Conservation (phyloP, 37 sponge, comb jelly and placozoan species). For the Oopsacas minuta region DNA sequence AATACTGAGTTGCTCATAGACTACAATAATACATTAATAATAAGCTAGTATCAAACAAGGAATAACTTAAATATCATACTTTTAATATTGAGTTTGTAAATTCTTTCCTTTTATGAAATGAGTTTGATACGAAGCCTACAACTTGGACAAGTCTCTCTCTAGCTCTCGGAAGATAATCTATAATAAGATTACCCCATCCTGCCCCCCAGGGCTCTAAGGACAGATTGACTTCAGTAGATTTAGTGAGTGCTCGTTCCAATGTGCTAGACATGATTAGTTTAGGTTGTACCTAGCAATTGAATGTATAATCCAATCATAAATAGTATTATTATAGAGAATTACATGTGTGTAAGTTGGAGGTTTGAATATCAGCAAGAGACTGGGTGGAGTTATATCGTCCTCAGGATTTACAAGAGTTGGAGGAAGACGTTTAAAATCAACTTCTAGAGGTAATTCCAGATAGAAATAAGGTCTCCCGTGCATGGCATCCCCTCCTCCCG, state of each 20-base stretch:
- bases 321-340: too few relatives aligned
- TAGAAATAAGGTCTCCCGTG: neutral
- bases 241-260: neutral
- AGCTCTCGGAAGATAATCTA: neutral
- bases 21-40: neutral
- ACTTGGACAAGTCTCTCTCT: neutral
- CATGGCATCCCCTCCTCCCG: neutral
- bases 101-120: slow-evolving; percentile 4
- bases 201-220: neutral
- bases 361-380: neutral
- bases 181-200: neutral
- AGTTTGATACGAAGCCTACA: neutral
- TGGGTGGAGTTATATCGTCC: neutral
- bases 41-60: neutral
- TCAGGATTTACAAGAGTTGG: neutral
- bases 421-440: neutral
- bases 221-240: neutral
- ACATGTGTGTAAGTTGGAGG: neutral
- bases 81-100: neutral
- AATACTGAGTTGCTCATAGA: neutral
- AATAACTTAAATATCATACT: neutral
- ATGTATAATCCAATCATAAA: neutral
- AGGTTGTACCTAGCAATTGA: slow-evolving; percentile 1
- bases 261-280: neutral
- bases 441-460: neutral